phyloP scores from a whole-genome alignment of 2,888 invertebrate genomes.

The Tetragonula carbonaria region DNA sequence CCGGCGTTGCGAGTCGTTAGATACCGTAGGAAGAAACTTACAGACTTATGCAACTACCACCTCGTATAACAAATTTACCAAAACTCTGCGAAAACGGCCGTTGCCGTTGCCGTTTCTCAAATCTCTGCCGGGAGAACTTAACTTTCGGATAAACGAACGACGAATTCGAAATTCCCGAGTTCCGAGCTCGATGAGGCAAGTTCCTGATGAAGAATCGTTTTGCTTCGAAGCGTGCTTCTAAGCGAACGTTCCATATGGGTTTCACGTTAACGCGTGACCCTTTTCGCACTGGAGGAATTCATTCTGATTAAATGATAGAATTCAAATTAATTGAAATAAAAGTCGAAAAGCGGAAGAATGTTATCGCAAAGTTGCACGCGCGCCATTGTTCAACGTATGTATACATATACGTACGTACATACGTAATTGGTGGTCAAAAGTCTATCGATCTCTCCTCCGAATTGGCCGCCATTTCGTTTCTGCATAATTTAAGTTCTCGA shows the following conservation, averaged over 20 bases:
- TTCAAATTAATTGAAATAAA: not conserved
- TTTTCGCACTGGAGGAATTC: not conserved
- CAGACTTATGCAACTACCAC: not conserved
- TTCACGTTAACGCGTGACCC: not conserved
- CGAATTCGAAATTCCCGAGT: not conserved
- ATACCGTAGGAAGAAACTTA: constrained; percentile 27
- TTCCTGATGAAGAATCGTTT: not conserved
- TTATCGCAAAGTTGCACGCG: not conserved
- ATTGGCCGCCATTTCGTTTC: not conserved
- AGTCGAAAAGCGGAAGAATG: not conserved
- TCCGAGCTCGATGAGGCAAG: not conserved
- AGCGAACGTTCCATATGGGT: not conserved
- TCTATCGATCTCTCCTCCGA: not conserved
- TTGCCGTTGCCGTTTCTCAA: not conserved
- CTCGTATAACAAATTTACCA: constrained; percentile 29
- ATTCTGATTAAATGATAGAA: not conserved
- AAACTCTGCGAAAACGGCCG: constrained; percentile 6
- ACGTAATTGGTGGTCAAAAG: not conserved
- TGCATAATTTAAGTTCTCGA: constrained; percentile 1
- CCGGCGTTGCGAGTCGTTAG: constrained; percentile 24
- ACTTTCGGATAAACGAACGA: constrained; percentile 35
- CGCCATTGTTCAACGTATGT: not conserved
- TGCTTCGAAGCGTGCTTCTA: no score
- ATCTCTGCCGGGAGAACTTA: not conserved
- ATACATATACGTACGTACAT: no score